A percentile compares a stretch with the other conserved stretches of the same genome.
phyloP scores from a whole-genome alignment of 2,113 vertebrate genomes.

The Caracal caracal region DNA sequence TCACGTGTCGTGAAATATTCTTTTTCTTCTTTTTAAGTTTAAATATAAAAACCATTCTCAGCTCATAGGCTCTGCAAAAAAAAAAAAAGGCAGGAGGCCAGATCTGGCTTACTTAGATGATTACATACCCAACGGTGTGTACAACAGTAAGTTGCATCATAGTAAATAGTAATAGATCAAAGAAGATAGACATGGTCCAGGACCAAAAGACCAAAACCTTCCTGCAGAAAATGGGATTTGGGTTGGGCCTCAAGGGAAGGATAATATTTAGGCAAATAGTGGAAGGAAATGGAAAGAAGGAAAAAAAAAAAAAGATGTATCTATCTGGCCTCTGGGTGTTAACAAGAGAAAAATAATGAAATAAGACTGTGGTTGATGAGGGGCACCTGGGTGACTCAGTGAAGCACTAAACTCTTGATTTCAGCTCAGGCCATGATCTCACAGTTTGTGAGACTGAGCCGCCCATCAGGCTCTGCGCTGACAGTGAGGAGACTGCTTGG shows the following conservation, averaged over 20 bases:
- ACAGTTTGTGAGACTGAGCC: too few species aligned
- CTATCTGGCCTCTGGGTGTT: not conserved
- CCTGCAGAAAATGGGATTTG: not conserved
- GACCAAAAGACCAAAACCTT: constrained; percentile 12
- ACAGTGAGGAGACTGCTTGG: too few species aligned
- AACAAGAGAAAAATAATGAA: constrained; percentile 11
- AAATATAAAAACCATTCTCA: constrained; percentile 39
- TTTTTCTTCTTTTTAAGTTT: constrained; percentile 31
- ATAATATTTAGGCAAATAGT: not conserved
- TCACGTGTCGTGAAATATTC: not conserved
- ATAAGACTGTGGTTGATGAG: not conserved
- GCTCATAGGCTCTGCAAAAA: not conserved
- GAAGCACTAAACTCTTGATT: too few species aligned
- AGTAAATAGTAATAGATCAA: constrained; percentile 15
- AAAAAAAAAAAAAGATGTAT: not conserved
- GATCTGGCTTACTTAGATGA: not conserved
- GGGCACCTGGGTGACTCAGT: too few species aligned
- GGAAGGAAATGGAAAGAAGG: not conserved
- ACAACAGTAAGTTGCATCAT: not conserved
- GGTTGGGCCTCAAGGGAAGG: not conserved
- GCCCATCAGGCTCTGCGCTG: too few species aligned
- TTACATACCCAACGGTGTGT: not conserved
- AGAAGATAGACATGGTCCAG: constrained; percentile 25
- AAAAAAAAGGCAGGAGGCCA: not conserved
- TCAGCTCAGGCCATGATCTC: too few species aligned